phyloP scores from a whole-genome alignment of 2,113 vertebrate species.

The Gavia stellata region DNA sequence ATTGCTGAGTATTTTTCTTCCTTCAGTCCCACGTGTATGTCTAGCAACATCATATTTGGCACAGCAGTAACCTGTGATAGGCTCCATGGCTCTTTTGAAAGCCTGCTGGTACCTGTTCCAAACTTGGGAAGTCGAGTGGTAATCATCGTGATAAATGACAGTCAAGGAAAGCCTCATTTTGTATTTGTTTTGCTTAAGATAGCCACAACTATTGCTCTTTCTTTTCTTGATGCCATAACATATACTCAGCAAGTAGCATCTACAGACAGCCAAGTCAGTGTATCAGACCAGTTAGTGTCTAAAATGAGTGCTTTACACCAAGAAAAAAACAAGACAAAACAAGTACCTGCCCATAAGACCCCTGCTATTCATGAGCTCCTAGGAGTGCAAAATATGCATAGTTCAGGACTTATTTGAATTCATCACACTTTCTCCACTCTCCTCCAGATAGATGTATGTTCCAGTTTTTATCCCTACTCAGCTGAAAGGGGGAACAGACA shows the following conservation, averaged over 20 bases:
- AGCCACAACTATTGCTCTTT: neutral
- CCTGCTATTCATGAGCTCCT: neutral
- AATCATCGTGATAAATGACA: neutral
- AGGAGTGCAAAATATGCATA: neutral
- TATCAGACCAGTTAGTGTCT: neutral
- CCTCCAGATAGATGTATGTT: neutral
- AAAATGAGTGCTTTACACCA: neutral
- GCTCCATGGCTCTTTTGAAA: neutral
- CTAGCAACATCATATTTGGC: conserved; percentile 18
- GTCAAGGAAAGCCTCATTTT: neutral
- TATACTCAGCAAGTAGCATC: neutral
- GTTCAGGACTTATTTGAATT: neutral
- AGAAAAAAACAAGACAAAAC: neutral
- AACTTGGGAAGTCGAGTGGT: neutral
- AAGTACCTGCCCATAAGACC: neutral
- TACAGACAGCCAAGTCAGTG: neutral
- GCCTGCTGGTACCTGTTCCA: neutral
- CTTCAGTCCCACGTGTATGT: conserved; percentile 2
- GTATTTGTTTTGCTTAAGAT: neutral
- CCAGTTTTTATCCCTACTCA: neutral
- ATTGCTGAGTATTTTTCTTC: conserved; percentile 54
- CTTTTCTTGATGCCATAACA: neutral
- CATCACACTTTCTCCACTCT: neutral
- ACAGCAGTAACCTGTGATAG: conserved; percentile 16
- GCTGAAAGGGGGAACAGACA: neutral